A percentile compares a stretch with the other conserved stretches of the same genome.
phyloP scores from a whole-genome alignment of 2,797 vertebrate genomes.

The Alauda arvensis region DNA sequence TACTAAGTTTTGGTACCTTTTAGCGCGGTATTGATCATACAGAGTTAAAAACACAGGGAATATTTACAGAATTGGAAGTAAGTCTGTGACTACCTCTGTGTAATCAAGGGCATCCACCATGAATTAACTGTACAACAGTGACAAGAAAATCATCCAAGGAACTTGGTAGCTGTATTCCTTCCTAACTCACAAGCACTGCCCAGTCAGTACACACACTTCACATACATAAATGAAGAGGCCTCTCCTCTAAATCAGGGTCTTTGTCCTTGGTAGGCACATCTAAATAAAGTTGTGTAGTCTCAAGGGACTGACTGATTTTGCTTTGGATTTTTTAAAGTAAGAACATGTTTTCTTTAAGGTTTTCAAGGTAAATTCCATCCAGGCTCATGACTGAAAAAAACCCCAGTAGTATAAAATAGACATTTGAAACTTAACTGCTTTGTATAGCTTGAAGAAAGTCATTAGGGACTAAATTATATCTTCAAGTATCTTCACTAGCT shows the following conservation, averaged over 20 bases:
- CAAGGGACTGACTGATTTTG: neutral
- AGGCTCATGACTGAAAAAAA: neutral
- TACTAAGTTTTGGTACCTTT: neutral
- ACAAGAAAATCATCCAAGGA: neutral
- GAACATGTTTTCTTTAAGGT: neutral
- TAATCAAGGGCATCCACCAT: neutral
- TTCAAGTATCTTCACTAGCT: neutral
- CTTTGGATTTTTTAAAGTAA: neutral
- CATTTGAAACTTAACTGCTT: neutral
- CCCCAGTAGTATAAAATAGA: neutral
- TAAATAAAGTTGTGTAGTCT: neutral
- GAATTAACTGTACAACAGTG: neutral
- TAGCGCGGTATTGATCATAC: neutral
- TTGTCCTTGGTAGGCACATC: neutral
- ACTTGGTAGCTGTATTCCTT: neutral
- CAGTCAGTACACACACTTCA: neutral
- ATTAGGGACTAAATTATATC: neutral
- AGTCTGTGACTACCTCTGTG: neutral
- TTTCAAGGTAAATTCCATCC: slow-evolving; percentile 24
- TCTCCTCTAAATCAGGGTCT: neutral
- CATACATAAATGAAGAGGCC: neutral
- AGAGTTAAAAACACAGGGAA: neutral
- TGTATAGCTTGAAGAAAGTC: neutral
- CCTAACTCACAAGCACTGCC: neutral
- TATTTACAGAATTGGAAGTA: neutral